Evolutionary conservation across 2,888 invertebrate genomes (phyloP).

Genomic region (Standfussiana lucernea): DNA sequence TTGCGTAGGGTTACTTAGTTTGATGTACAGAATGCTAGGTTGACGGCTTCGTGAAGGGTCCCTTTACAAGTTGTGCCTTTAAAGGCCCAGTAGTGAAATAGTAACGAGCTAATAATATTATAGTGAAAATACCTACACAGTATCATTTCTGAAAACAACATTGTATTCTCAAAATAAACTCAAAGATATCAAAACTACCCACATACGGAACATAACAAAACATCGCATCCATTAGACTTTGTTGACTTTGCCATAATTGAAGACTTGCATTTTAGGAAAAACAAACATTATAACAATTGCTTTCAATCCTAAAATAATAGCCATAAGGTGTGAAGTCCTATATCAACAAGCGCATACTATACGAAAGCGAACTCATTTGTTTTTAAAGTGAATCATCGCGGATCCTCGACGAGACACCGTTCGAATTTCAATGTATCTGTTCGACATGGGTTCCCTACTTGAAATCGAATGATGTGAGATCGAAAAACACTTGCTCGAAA

Average conservation of each 20-base stretch:
- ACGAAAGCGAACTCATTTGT: neutral
- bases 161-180: neutral
- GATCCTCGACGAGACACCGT: neutral
- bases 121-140: neutral
- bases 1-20: no score
- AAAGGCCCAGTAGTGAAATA: neutral
- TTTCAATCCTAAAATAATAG: conserved; percentile 37
- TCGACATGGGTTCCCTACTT: no score
- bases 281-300: conserved; percentile 7
- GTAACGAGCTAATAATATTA: neutral
- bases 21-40: no score
- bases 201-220: conserved; percentile 6
- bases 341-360: neutral
- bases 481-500: no score
- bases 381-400: neutral
- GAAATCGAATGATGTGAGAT: no score
- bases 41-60: no score
- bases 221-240: neutral
- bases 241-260: conserved; percentile 44
- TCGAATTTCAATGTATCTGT: neutral
- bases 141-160: neutral
- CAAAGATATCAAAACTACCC: neutral
- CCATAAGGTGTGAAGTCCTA: no score
- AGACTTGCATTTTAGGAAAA: neutral
- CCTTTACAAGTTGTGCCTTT: no score